Evolutionary conservation across 1,140 invertebrate genomes (phyloP).

Genomic region (Lepidurus couesii): DNA sequence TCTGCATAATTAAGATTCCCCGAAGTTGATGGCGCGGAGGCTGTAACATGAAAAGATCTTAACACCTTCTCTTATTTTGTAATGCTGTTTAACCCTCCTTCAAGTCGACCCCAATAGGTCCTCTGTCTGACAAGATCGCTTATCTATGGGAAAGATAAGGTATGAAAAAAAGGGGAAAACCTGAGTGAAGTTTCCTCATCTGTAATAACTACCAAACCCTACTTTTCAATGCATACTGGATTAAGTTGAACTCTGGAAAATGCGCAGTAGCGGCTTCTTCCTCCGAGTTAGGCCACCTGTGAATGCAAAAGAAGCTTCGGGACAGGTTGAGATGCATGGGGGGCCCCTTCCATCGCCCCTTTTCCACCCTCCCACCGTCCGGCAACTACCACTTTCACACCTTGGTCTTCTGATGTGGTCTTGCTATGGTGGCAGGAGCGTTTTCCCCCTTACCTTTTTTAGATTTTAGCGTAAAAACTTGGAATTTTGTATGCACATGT

Average conservation of each 20-base stretch:
- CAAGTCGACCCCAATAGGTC: background rate
- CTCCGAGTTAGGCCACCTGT: background rate
- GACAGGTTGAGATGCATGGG: background rate
- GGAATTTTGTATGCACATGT: background rate
- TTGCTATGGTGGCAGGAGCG: background rate
- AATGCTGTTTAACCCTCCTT: background rate
- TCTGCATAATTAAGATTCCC: background rate
- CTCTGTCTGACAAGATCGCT: background rate
- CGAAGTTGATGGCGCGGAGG: background rate
- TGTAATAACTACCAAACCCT: background rate
- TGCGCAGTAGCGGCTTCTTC: constrained; percentile 20
- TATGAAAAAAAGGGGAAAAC: background rate
- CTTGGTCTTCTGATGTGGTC: background rate
- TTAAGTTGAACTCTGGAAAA: background rate
- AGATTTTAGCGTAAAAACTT: background rate
- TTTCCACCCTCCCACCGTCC: background rate
- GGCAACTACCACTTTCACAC: background rate
- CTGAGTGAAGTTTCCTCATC: constrained; percentile 6
- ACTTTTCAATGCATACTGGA: background rate
- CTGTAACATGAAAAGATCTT: constrained; percentile 17
- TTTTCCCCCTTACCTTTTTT: background rate
- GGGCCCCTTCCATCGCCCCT: background rate
- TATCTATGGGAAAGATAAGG: background rate
- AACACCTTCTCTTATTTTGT: background rate
- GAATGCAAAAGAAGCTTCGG: background rate